These are phyloP conservation scores for Chunga burmeisteri DNA, from an alignment of 2,113 vertebrate species.

Conservation along the genomic window DNA sequence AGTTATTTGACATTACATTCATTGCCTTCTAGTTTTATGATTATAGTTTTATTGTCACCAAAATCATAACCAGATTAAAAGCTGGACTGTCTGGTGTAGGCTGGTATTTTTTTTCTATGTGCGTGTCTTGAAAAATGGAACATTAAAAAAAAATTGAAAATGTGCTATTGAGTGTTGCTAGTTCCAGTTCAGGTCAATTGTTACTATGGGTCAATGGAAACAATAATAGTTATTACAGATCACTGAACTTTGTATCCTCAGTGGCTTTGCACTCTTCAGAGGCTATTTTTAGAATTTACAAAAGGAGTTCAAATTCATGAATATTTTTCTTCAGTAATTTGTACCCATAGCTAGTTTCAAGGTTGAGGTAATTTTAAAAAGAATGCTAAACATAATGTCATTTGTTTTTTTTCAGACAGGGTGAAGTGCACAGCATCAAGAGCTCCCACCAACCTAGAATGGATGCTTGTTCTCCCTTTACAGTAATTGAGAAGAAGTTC, in stretches of 20 bases:
- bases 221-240: constrained; percentile 15
- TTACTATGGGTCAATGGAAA: constrained; percentile 13
- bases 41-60: background rate
- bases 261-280: background rate
- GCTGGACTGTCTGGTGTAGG: background rate
- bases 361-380: background rate
- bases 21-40: background rate
- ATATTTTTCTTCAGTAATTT: background rate
- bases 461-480: background rate
- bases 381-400: background rate
- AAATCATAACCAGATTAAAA: background rate
- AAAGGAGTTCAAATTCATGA: background rate
- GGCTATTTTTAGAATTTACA: background rate
- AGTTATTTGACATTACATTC: background rate
- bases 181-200: background rate
- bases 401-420: background rate
- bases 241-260: background rate
- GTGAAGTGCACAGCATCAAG: background rate
- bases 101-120: background rate
- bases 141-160: background rate
- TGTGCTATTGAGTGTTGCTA: background rate
- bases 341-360: background rate
- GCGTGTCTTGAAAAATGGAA: background rate
- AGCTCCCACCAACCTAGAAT: background rate
- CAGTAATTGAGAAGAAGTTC: background rate